Evolutionary conservation across 2,888 invertebrate species (phyloP), one percentile per base, ranked within the genome.

Genomic region (Drosophila mimica): DNA sequence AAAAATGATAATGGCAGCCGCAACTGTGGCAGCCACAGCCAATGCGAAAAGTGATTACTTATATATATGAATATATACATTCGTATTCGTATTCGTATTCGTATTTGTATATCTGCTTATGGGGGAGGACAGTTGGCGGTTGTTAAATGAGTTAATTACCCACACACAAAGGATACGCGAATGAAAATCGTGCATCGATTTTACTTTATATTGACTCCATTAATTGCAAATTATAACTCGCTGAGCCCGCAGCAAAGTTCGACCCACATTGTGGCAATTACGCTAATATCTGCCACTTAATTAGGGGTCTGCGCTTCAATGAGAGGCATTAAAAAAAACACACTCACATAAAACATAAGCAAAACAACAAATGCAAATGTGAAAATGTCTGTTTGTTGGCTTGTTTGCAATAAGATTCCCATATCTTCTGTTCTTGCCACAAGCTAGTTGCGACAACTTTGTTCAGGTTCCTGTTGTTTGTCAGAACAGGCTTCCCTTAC

Each of bases 1-100:
- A 89, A 85, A 83, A 85, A 89, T 89, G 72, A 87, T 89, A 85
- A 79, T 83, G 87, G 76, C 76, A 75, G 63, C 70, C 74, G 75
- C 77, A 74, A 74, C 65, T 74, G 75, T 74, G 73, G 76, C 75
- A 66, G 67, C 65, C 75, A 74, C 72, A 74, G 61, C 69, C 73
- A 75, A 89, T 77, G 76, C 76, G 77, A 73, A 85, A 89, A 82
- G 83, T 87, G 84, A 87, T 84, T 89, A 78, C 79, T 66, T 56
- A 67, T 69, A 30, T 54, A 40, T 25, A 4, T 9, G 17, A 36
- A 17, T 66, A 72, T 43, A 33, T 57, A 40, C 34, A 9, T 13
- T 25, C 48, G 13, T 70, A 25, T 25, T 25, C 48, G 13, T 70
- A 9, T 13, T 25, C 48, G 13, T 70, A 25, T 25, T 25, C 48